Base-by-base conservation (phyloP, 2,797 vertebrate species). In the Sebastes taczanowskii region DNA sequence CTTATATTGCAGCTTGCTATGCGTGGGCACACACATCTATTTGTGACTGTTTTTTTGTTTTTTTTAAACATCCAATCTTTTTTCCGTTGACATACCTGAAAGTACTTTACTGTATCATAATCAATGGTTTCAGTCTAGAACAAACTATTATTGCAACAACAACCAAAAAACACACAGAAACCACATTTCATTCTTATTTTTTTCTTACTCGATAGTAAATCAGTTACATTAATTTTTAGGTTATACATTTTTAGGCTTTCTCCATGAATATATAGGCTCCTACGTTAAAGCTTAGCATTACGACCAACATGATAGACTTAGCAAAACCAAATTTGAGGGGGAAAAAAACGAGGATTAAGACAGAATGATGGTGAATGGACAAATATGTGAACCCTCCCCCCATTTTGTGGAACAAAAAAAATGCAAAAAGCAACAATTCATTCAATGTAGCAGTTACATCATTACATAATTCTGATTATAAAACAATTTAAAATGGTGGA, bases 221-320 rank as follows among this genome's bases (percentile, higher is more conserved):
- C 93, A 94, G 92, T 95, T 95, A 95, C 94, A 95, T 93, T 93
- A 94, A 92, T 91, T 94, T 94, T 94, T 92, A 92, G 94, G 92
- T 96, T 95, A 95, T 96, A 96, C 95, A 96, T 94, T 91, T 94
- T 94, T 95, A 97, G 94, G 96, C 96, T 96, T 96, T 95, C 94
- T 93, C 96, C 94, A 93, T 96, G 95, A 95, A 96, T 96, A 96
- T 95, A 96, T 94, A 96, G 96, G 95, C 94, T 95, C 95, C 96
- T 96, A 96, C 93, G 86, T 95, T 96, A 97, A 96, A 97, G 96
- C 96, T 96, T 96, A 96, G 96, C 96, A 93, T 96, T 95, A 95
- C 84, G 86, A 91, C 92, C 89, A 88, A 94, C 90, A 93, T 93
- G 92, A 93, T 73, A 91, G 85, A 89, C 87, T 92, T 87, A 90